These are phyloP conservation scores for Argyra leucocephala DNA, from an alignment of 2,888 invertebrate species.

Conservation along the genomic window DNA sequence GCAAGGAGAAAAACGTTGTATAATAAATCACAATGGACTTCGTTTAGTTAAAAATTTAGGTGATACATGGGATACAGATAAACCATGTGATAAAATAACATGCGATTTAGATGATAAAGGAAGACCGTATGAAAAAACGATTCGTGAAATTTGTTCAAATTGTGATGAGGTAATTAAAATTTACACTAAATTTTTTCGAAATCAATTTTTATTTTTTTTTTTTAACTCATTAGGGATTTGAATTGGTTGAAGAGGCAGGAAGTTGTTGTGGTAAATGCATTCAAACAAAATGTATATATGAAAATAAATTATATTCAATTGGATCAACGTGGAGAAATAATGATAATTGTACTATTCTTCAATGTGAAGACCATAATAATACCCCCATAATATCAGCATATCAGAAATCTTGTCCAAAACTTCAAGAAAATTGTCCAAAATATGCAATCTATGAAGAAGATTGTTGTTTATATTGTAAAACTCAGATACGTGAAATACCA, in stretches of 20 bases:
- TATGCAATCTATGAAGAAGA: constrained; percentile 31
- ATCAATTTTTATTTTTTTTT: background rate
- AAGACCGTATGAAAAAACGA: constrained; percentile 11
- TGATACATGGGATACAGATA: constrained; percentile 20
- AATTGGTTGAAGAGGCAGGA: constrained; percentile 29
- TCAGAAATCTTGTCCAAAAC: constrained; percentile 34
- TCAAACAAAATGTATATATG: constrained; percentile 37
- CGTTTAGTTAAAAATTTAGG: constrained; percentile 18
- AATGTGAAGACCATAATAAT: constrained; percentile 31
- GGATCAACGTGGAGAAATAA: constrained; percentile 40
- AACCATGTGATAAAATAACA: constrained; percentile 19
- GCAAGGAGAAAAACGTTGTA: background rate
- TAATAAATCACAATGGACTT: background rate
- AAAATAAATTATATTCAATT: constrained; percentile 32
- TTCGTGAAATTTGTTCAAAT: constrained; percentile 18
- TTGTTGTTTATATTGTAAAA: constrained; percentile 36
- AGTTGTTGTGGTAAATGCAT: constrained; percentile 41
- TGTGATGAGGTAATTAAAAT: constrained; percentile 19
- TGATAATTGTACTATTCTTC: constrained; percentile 37
- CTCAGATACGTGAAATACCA: constrained; percentile 16
- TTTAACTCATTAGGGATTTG: constrained; percentile 32
- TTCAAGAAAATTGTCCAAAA: constrained; percentile 32
- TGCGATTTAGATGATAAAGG: constrained; percentile 18
- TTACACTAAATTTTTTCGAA: background rate
- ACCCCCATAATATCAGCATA: constrained; percentile 36